phyloP scores from a whole-genome alignment of 2,797 vertebrate species.

The Neosilurus mollespiculum region DNA sequence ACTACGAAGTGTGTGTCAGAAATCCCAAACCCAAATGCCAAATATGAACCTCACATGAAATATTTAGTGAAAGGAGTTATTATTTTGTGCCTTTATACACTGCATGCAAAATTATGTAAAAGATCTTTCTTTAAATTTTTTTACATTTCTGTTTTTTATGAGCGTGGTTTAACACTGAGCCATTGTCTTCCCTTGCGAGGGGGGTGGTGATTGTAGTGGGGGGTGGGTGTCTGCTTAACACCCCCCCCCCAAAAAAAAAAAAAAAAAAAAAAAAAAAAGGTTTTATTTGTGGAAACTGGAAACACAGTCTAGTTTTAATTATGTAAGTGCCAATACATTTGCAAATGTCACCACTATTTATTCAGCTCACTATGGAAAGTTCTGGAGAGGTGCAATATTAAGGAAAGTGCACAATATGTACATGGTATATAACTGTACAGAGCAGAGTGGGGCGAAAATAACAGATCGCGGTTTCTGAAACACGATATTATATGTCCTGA shows the following conservation, averaged over 20 bases:
- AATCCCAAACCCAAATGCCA: not conserved
- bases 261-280: not conserved
- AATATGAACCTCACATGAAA: not conserved
- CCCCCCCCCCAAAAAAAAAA: too few species aligned
- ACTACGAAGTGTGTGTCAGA: not conserved
- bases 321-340: not conserved
- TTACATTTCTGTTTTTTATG: not conserved
- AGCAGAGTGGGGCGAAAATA: not conserved
- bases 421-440: not conserved
- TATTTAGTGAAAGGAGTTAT: not conserved
- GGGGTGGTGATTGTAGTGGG: too few species aligned
- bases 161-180: constrained; percentile 30
- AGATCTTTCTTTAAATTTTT: not conserved
- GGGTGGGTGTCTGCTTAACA: too few species aligned
- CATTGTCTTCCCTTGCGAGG: not conserved
- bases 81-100: not conserved
- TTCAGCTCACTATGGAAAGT: not conserved
- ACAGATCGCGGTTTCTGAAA: not conserved
- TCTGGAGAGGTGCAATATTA: not conserved
- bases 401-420: too few species aligned
- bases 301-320: not conserved
- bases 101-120: not conserved
- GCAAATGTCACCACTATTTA: not conserved
- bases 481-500: not conserved
- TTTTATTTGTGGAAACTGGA: not conserved